These are phyloP conservation scores for Cotesia glomerata DNA, from an alignment of 1,140 invertebrate genomes.

Conservation along the genomic window DNA sequence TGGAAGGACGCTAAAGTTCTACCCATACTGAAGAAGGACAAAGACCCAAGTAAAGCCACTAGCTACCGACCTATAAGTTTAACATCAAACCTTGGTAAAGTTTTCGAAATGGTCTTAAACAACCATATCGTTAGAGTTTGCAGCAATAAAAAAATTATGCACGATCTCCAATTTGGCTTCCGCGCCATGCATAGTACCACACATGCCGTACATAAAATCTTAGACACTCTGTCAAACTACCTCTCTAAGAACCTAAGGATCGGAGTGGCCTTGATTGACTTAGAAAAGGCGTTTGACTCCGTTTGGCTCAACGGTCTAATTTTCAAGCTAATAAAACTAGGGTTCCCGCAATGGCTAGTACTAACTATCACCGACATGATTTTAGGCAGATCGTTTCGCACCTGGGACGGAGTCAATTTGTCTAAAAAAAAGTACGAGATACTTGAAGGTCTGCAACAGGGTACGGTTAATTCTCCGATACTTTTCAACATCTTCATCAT, in stretches of 20 bases:
- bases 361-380: slow-evolving; percentile 22
- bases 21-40: slow-evolving; percentile 33
- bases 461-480: slow-evolving; percentile 31
- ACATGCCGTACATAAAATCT: not conserved
- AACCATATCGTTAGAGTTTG: slow-evolving; percentile 2
- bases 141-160: not conserved
- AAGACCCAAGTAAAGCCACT: slow-evolving; percentile 21
- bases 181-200: not conserved
- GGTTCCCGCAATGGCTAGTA: slow-evolving; percentile 22
- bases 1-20: slow-evolving; percentile 38
- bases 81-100: slow-evolving; percentile 37
- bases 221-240: not conserved
- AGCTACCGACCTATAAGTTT: slow-evolving; percentile 38
- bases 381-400: slow-evolving; percentile 10
- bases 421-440: slow-evolving; percentile 13
- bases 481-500: slow-evolving; percentile 34
- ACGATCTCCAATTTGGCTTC: not conserved
- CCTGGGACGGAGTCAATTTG: not conserved
- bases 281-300: slow-evolving; percentile 29
- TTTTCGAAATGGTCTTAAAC: slow-evolving; percentile 28
- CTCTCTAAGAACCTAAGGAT: not conserved
- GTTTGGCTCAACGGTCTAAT: slow-evolving; percentile 33
- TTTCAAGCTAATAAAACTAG: slow-evolving; percentile 25
- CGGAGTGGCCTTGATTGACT: not conserved
- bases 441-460: slow-evolving; percentile 34